Evolutionary conservation across 2,113 vertebrate genomes (phyloP), one percentile per base, ranked within the genome.

Genomic region (Salvelinus sp.): DNA sequence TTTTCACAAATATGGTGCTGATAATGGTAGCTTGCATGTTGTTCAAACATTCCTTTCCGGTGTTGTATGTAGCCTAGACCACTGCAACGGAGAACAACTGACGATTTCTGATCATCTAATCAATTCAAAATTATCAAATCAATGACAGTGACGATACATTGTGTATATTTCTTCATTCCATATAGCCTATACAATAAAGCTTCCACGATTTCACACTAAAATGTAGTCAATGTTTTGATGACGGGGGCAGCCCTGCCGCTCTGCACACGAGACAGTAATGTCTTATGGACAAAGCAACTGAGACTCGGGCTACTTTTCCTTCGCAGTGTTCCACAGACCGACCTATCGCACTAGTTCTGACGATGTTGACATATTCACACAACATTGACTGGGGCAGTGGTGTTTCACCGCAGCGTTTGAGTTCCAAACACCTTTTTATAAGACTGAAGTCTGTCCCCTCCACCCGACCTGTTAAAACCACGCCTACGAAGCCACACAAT

Each of bases 351-450:
- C 89, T 88, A 91, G 91, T 76, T 88, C 94, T 92, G 94, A 88
- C 94, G 94, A 91, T 94, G 94, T 94, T 95, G 95, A 95, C 95
- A 94, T 95, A 94, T 96, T 95, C 95, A 94, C 96, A 91, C 95
- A 94, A 94, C 94, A 89, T 85, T 48, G 92, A 89, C 94, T 85
- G 80, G 83, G 89, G 92, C 87, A 90, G 94, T 90, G 95, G 93
- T 89, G 95, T 94, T 95, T 95, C 92, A 93, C 95, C 91, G 94
- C 94, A 93, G 94, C 93, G 91, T 95, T 94, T 88, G 93, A 93
- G 94, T 94, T 95, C 95, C 95, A 95, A 91, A 98, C 96, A 98
- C 97, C 96, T 97, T 96, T 96, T 97, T 98, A 97, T 97, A 97
- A 98, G 90, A 92, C 96, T 96, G 94, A 90, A 94, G 94, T 93